Conservation (phyloP, 2,113 vertebrate species). For the Notiomystis cincta region DNA sequence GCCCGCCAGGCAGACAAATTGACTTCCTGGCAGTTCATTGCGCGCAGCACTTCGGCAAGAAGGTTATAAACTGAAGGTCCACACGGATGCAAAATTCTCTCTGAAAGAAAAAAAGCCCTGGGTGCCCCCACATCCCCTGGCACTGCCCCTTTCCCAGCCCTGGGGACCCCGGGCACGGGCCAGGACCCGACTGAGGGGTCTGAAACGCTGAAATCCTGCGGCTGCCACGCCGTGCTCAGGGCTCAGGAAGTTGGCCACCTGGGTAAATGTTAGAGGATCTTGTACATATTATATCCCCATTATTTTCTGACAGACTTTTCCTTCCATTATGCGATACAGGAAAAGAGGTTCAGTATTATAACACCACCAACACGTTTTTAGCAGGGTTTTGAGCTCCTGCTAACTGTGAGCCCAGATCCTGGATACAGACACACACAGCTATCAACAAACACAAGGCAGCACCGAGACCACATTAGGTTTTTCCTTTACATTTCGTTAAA, state of each 20-base stretch:
- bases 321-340: conserved; percentile 75
- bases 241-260: conserved; percentile 70
- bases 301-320: conserved; percentile 70
- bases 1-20: background rate
- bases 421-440: conserved; percentile 71
- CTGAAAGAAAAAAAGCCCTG: too few relatives aligned
- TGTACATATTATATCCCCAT: conserved; percentile 53
- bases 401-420: conserved; percentile 72
- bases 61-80: background rate
- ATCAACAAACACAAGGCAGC: conserved; percentile 75
- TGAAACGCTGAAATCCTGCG: background rate
- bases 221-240: background rate
- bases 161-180: background rate
- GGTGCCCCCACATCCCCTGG: background rate
- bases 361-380: conserved; percentile 52
- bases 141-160: background rate
- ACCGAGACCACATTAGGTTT: conserved; percentile 55
- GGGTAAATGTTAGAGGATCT: conserved; percentile 63
- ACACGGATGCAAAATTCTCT: background rate
- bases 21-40: background rate
- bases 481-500: conserved; percentile 65
- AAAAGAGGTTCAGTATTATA: conserved; percentile 68
- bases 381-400: conserved; percentile 43
- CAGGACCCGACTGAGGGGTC: background rate
- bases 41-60: fast-evolving